Evolutionary conservation across 35 echinoderm and acorn worm species (phyloP).

Genomic region (Heliocidaris tuberculata): DNA sequence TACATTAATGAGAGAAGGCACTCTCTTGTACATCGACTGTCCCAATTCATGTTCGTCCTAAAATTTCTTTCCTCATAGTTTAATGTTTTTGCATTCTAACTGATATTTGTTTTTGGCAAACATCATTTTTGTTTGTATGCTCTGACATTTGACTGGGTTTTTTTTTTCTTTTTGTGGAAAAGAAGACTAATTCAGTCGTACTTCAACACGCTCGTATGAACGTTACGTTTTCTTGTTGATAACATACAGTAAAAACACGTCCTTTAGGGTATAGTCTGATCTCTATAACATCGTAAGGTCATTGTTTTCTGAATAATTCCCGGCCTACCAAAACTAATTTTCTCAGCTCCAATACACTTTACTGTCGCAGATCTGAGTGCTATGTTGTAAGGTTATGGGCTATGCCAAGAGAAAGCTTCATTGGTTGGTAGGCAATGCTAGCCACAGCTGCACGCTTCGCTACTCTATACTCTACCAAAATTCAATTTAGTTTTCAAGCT

Average conservation of each 20-base stretch:
- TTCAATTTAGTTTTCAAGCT: constrained; percentile 2
- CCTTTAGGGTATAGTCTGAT: background rate
- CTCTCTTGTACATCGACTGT: too few relatives aligned
- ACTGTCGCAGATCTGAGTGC: background rate
- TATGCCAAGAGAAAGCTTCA: background rate
- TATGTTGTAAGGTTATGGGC: background rate
- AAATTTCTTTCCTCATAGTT: too few relatives aligned
- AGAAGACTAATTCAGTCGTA: background rate
- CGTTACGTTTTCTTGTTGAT: background rate
- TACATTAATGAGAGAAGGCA: too few relatives aligned
- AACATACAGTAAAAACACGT: background rate
- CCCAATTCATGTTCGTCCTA: too few relatives aligned
- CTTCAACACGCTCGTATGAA: background rate
- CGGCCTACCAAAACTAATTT: background rate
- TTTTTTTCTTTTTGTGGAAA: too few relatives aligned
- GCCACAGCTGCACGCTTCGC: background rate
- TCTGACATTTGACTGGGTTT: too few relatives aligned
- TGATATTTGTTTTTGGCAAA: too few relatives aligned
- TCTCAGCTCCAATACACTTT: background rate
- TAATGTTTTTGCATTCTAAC: too few relatives aligned
- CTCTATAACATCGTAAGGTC: background rate
- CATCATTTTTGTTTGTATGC: too few relatives aligned
- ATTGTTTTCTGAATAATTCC: constrained; percentile 11
- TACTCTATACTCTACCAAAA: background rate
- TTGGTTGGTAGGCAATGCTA: background rate